phyloP scores from a whole-genome alignment of 1,140 invertebrate genomes.

The Neotoxoptera formosana region DNA sequence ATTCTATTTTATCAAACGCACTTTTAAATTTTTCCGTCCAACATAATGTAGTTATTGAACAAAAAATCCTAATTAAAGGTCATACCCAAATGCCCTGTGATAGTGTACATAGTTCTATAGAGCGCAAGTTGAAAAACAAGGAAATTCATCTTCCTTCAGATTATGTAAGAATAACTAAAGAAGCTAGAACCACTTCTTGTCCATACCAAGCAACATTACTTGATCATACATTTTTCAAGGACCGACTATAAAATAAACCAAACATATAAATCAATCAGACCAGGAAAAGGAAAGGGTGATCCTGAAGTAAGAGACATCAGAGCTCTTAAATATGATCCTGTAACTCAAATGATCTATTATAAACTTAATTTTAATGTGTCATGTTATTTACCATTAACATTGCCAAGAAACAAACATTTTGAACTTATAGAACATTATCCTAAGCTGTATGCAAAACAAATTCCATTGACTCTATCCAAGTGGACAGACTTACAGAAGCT shows the following conservation, averaged over 20 bases:
- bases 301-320: neutral
- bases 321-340: neutral
- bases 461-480: too few relatives aligned
- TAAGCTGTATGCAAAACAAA: too few relatives aligned
- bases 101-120: conserved; percentile 58
- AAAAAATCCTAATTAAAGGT: conserved; percentile 59
- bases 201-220: conserved; percentile 51
- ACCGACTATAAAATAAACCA: neutral
- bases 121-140: conserved; percentile 26
- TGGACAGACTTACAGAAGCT: too few relatives aligned
- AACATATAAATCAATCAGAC: neutral
- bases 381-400: neutral
- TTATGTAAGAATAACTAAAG: conserved; percentile 55
- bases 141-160: conserved; percentile 59
- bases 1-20: conserved; percentile 61
- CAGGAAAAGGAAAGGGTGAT: neutral
- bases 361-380: neutral
- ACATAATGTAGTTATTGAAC: conserved; percentile 56
- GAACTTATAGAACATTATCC: neutral
- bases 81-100: conserved; percentile 60
- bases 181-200: conserved; percentile 47
- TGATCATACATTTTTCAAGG: conserved; percentile 55
- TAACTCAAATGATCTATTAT: neutral
- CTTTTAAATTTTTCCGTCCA: conserved; percentile 58
- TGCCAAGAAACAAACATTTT: neutral